Base-by-base conservation (phyloP, 2,113 vertebrate genomes). In the Psammodynastes pulverulentus region DNA sequence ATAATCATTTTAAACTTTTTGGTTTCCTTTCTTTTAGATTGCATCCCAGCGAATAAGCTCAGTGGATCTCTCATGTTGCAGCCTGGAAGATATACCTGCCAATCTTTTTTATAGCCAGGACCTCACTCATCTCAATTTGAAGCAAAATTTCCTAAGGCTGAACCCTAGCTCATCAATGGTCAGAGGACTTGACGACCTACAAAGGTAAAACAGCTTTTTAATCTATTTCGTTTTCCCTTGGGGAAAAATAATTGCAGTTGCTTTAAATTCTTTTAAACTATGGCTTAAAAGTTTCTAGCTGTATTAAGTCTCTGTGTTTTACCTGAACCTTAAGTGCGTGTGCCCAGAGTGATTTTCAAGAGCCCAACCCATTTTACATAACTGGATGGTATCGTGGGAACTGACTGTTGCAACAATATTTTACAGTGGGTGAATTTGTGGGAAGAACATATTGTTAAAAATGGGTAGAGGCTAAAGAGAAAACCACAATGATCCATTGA, bases 101-200 rank as follows among this genome's bases (percentile, higher is more conserved):
- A 99, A 99, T 94, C 98, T 99, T 92, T 99, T 99, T 97, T 99
- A 99, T 95, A 99, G 99, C 97, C 99, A 99, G 95, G 99, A 99
- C 97, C 98, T 99, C 95, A 99, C 99, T 93, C 99, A 99, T 96
- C 99, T 99, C 96, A 99, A 99, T 96, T 98, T 99, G 94, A 99
- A 99, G 96, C 99, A 99, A 95, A 99, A 99, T 97, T 99, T 99
- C 95, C 97, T 99, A 95, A 95, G 97, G 94, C 96, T 97, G 72
- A 97, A 93, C 53, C 95, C 97, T 39, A 95, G 92, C 87, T 96
- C 97, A 5, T 97, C 98, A 2, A 94, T 98, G 87, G 98, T 97
- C 94, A 97, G 98, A 94, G 97, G 98, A 0, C 98, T 99, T 93
- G 97, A 95, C 91, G 98, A 99, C 90, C 97, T 99, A 91, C 99